These are phyloP conservation scores for Sminthurides bifidus DNA, from an alignment of 1,140 invertebrate species.

Conservation along the genomic window DNA sequence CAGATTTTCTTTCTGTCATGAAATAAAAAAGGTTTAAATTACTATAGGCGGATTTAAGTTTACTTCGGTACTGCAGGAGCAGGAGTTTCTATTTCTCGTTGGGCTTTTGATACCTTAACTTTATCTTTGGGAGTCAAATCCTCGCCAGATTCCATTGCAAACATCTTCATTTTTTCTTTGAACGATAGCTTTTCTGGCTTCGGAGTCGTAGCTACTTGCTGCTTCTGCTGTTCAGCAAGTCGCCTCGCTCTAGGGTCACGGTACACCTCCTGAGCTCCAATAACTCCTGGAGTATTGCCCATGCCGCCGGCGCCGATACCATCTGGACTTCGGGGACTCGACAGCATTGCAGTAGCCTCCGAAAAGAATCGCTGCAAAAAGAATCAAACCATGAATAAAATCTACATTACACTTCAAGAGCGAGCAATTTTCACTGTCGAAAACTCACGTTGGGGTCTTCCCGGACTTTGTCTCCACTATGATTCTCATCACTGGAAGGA, in stretches of 20 bases:
- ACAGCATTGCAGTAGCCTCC: conserved; percentile 61
- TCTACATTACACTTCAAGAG: not conserved
- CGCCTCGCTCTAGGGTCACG: conserved; percentile 72
- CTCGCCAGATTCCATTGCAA: conserved; percentile 83
- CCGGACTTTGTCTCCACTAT: conserved; percentile 47
- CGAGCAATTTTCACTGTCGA: not conserved
- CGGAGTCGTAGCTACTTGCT: conserved; percentile 49
- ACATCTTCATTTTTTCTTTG: conserved; percentile 96
- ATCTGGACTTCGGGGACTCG: conserved; percentile 57
- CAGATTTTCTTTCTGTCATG: no score
- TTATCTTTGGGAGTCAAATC: conserved; percentile 76
- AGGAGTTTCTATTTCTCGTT: conserved; percentile 66
- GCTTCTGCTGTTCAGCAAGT: conserved; percentile 59
- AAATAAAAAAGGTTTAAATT: no score
- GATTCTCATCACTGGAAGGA: conserved; percentile 36
- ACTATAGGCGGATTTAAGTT: not conserved
- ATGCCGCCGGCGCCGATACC: conserved; percentile 45
- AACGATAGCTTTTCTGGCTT: conserved; percentile 83
- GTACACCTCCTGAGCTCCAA: conserved; percentile 54
- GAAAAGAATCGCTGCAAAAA: conserved; percentile 59
- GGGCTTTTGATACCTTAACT: conserved; percentile 82
- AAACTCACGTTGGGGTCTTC: conserved; percentile 68
- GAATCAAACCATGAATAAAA: conserved; percentile 5
- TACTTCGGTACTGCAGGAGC: not conserved
- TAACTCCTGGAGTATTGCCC: conserved; percentile 72